Percentiles rank a stretch among this genome's conserved stretches.
Conservation (phyloP, 2,113 vertebrate species). For the Perca fluviatilis region DNA sequence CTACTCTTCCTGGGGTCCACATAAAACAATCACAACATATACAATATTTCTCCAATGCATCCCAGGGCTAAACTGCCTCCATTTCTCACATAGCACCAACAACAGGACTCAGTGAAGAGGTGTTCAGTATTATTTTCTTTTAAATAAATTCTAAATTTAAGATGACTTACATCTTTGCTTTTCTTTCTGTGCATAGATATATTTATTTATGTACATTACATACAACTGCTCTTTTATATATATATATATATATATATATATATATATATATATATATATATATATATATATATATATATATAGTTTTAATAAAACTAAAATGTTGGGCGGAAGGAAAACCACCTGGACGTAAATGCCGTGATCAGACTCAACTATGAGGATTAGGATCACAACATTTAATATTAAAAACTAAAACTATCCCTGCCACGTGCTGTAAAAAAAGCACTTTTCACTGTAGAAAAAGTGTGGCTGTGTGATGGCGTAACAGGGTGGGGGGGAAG, state of each 20-base stretch:
- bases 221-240: slow-evolving; percentile 40
- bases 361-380: slow-evolving; percentile 30
- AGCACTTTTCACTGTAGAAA: slow-evolving; percentile 55
- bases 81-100: slow-evolving; percentile 65
- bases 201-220: slow-evolving; percentile 69
- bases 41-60: slow-evolving; percentile 14
- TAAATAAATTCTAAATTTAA: slow-evolving; percentile 35
- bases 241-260: no score
- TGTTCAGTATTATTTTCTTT: slow-evolving; percentile 19
- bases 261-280: no score
- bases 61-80: slow-evolving; percentile 37
- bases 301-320: slow-evolving; percentile 54
- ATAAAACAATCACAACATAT: no score
- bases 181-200: slow-evolving; percentile 62
- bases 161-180: slow-evolving; percentile 17
- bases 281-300: no score
- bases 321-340: neutral
- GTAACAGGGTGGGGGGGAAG: neutral
- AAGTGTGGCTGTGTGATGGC: slow-evolving; percentile 16
- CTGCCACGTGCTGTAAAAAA: slow-evolving; percentile 34
- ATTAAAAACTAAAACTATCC: slow-evolving; percentile 25
- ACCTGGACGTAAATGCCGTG: slow-evolving; percentile 24
- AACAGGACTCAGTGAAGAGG: slow-evolving; percentile 18
- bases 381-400: slow-evolving; percentile 6
- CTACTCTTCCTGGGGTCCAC: no score